Evolutionary conservation across 1,140 invertebrate genomes (phyloP), one percentile per base, ranked within the genome.

Genomic region (Heliothis virescens): DNA sequence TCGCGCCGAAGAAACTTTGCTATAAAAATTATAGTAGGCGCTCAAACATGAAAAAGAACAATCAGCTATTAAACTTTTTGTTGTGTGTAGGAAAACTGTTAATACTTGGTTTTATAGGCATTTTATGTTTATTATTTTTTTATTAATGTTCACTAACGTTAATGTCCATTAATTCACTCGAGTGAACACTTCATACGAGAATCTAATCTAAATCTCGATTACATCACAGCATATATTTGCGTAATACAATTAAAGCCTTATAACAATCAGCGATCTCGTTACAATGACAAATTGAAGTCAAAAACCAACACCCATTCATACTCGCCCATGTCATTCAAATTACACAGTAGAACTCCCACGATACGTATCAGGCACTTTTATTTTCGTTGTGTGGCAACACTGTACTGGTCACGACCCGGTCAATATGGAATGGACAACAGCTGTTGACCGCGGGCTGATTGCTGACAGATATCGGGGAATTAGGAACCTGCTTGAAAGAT

Each of bases 331-430:
- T 65, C 48, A 62, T n/a, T 79, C 41, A 74, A 65, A 67, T 79
- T 52, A 72, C 47, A 73, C 10, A 53, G 57, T 41, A 60, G 5
- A 16, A 48, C 78, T 74, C 55, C 77, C 78, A 79, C 78, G 57
- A 72, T 79, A 59, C 48, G 63, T 62, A 67, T 18, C 26, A 15
- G 47, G 67, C 7, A 73, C 78, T 79, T 52, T 79, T 79, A 63
- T 73, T 79, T 63, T 79, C 59, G 34, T 55, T 63, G 48, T 77
- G 74, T 77, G 18, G 74, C 60, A 77, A 77, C 48, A 18, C 65
- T 18, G 47, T 12, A 13, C 52, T 29, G 69, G 69, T 65, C 69
- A 74, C 78, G 78, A 79, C 50, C 63, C 63, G 63, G 62, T 47
- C 63, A 18, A 29, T 16, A 34, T 50, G 41, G 57, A 16, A 72